Evolutionary conservation across 2,888 invertebrate species (phyloP), one percentile per base, ranked within the genome.

Genomic region (Emmelina monodactyla): DNA sequence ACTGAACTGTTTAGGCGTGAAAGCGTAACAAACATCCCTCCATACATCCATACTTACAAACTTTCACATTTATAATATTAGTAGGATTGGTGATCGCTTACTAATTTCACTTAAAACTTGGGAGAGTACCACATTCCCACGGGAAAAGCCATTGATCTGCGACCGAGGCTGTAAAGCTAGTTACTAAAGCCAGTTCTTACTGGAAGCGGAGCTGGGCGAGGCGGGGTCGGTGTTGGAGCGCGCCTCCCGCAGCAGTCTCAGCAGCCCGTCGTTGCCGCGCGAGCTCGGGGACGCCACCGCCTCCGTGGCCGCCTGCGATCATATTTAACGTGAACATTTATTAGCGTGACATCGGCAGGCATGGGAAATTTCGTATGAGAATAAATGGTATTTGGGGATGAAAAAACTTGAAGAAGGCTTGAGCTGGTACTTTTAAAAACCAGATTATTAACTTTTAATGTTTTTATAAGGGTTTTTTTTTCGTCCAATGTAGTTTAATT

Each of bases 281-380:
- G 47, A 19, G 33, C 28, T 41, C 1, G 44, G 31, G 1, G 50
- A 42, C n/a, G 55, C 37, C 9, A 51, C 51, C 1, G 70, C 69
- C 16, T 71, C 72, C 0, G 71, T 67, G n/a, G 75, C 75, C 4
- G 69, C 73, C 72, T 75, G 46, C 12, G 19, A 9, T 6, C 9
- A 19, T 19, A 6, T 5, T 19, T n/a, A n/a, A n/a, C n/a, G n/a
- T n/a, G n/a, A n/a, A n/a, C n/a, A n/a, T n/a, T n/a, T n/a, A n/a
- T n/a, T n/a, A n/a, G n/a, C n/a, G n/a, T n/a, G n/a, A n/a, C n/a
- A n/a, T n/a, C n/a, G n/a, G n/a, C n/a, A n/a, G n/a, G n/a, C n/a
- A n/a, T n/a, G n/a, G n/a, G n/a, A n/a, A n/a, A n/a, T n/a, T n/a
- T n/a, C n/a, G n/a, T n/a, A n/a, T n/a, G n/a, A n/a, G n/a, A n/a